A percentile compares a stretch with the other conserved stretches of the same genome.
These are phyloP conservation scores for Acanthis flammea DNA, from an alignment of 2,797 vertebrate species.

Conservation along the genomic window DNA sequence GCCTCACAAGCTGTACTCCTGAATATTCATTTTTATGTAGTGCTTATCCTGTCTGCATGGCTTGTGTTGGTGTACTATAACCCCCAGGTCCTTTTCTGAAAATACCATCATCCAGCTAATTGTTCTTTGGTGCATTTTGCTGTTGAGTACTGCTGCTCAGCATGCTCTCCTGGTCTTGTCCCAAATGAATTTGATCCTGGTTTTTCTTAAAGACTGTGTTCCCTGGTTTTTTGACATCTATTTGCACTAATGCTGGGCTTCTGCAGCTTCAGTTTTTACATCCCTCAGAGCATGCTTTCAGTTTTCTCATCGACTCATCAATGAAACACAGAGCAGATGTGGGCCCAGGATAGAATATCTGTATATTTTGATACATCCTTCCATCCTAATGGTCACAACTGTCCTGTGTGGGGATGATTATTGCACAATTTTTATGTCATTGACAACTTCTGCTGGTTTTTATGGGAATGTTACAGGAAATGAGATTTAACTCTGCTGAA, in stretches of 20 bases:
- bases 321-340: not conserved
- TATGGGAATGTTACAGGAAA: not conserved
- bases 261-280: not conserved
- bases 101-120: not conserved
- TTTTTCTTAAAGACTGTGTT: not conserved
- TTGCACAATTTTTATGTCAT: not conserved
- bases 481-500: not conserved
- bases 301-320: not conserved
- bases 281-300: not conserved
- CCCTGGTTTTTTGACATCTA: not conserved
- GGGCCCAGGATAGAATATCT: not conserved
- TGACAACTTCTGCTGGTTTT: not conserved
- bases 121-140: not conserved
- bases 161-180: not conserved
- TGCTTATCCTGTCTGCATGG: not conserved
- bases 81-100: not conserved
- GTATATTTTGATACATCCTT: not conserved
- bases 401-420: not conserved
- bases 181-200: not conserved
- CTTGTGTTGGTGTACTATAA: not conserved
- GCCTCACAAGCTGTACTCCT: not conserved
- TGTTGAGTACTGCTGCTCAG: not conserved
- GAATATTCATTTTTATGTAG: not conserved
- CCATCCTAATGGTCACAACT: not conserved
- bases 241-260: not conserved